Conservation (phyloP, 2,888 invertebrate genomes). For the Aquatica leii region DNA sequence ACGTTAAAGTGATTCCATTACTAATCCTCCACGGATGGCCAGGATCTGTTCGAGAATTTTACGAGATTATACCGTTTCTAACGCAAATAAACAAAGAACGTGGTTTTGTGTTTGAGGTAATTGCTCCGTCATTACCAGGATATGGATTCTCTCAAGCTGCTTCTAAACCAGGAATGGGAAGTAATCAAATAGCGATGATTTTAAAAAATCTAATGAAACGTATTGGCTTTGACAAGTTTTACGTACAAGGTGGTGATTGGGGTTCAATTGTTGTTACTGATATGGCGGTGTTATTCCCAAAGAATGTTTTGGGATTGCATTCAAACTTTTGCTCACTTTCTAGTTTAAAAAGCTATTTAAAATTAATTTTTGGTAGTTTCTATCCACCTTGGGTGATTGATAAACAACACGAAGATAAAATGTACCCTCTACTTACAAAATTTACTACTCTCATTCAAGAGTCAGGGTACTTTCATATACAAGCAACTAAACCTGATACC, state of each 20-base stretch:
- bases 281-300: conserved; percentile 72
- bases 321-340: conserved; percentile 61
- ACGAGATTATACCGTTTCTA: conserved; percentile 73
- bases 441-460: conserved; percentile 62
- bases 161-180: conserved; percentile 68
- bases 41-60: conserved; percentile 83
- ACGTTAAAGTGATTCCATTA: conserved; percentile 63
- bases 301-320: conserved; percentile 66
- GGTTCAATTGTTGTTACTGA: conserved; percentile 70
- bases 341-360: conserved; percentile 12
- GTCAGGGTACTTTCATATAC: conserved; percentile 75
- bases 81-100: conserved; percentile 61
- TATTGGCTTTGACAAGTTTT: conserved; percentile 72
- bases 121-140: conserved; percentile 65
- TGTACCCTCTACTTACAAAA: conserved; percentile 64
- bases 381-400: conserved; percentile 67
- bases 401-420: conserved; percentile 60
- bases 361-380: conserved; percentile 59
- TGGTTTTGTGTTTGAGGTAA: conserved; percentile 71
- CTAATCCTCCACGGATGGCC: conserved; percentile 91
- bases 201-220: conserved; percentile 75
- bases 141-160: conserved; percentile 63
- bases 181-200: conserved; percentile 66
- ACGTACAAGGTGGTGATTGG: conserved; percentile 85
- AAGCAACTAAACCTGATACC: conserved; percentile 90